Conservation (phyloP, 2,113 vertebrate genomes). For the Poicephalus gulielmi region DNA sequence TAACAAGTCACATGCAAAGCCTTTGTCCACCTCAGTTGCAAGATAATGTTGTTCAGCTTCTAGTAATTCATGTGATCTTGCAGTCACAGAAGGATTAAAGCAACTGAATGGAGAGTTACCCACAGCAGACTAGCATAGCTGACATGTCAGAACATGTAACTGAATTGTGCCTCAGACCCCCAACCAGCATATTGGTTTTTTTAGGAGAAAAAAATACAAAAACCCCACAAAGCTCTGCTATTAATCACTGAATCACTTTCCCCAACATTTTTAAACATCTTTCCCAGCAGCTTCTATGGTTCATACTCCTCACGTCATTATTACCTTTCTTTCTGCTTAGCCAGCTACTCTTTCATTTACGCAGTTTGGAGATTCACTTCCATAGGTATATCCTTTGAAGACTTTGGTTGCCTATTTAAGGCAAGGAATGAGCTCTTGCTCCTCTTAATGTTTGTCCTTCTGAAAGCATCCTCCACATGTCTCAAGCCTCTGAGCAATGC, state of each 20-base stretch:
- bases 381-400: neutral
- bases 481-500: slow-evolving; percentile 23
- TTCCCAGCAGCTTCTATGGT: neutral
- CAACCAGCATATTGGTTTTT: neutral
- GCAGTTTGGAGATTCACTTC: neutral
- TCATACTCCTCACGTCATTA: neutral
- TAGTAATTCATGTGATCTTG: neutral
- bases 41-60: neutral
- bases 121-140: neutral
- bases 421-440: slow-evolving; percentile 40
- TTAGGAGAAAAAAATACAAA: neutral
- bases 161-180: neutral
- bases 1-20: neutral
- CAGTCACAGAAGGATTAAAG: neutral
- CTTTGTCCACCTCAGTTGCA: neutral
- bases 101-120: neutral
- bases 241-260: neutral
- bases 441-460: slow-evolving; percentile 12
- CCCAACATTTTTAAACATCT: neutral
- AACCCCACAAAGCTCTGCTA: neutral
- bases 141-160: neutral
- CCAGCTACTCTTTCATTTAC: neutral
- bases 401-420: slow-evolving; percentile 20
- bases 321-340: neutral
- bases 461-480: neutral